A percentile compares a stretch with the other conserved stretches of the same genome.
Evolutionary conservation across 2,888 invertebrate genomes (phyloP).

Genomic region (Hirudinaria manillensis): DNA sequence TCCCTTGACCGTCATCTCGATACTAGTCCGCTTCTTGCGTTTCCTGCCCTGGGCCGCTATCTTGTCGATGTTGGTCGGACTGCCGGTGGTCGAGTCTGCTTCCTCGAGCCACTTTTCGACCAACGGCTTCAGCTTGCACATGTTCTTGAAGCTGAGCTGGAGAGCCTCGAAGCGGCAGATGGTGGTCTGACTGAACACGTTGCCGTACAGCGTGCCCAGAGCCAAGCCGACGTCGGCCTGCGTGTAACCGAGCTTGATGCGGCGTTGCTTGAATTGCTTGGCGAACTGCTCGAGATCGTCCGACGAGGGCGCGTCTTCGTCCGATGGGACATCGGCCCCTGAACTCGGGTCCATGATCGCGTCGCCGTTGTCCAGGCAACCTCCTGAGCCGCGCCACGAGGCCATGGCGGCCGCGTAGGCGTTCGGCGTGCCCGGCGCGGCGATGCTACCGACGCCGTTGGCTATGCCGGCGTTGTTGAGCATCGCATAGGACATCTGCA

Average conservation of each 20-base stretch:
- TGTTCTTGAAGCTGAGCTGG: conserved; percentile 97
- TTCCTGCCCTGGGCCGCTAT: conserved; percentile 75
- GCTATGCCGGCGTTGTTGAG: conserved; percentile 9
- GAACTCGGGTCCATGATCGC: conserved; percentile 43
- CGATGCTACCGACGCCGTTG: conserved; percentile 7
- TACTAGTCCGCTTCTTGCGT: conserved; percentile 97
- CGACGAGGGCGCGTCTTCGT: conserved; percentile 89
- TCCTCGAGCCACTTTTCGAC: conserved; percentile 99
- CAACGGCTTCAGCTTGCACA: conserved; percentile 98
- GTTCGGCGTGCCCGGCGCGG: conserved; percentile 14
- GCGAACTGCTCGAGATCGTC: conserved; percentile 98
- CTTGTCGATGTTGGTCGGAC: conserved; percentile 95
- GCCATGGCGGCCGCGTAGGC: conserved; percentile 14
- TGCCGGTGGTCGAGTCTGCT: conserved; percentile 94
- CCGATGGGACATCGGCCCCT: conserved; percentile 43
- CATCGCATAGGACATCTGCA: conserved; percentile 29
- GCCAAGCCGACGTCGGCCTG: conserved; percentile 98
- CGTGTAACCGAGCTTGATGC: conserved; percentile 96
- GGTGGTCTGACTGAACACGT: conserved; percentile 98
- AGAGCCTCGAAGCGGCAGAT: conserved; percentile 98
- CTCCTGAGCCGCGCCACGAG: conserved; percentile 20
- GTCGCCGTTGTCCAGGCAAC: conserved; percentile 19
- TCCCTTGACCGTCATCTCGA: conserved; percentile 89
- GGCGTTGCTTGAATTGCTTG: conserved; percentile 96
- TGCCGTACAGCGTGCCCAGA: conserved; percentile 94